These are phyloP conservation scores for Seriola quinqueradiata DNA, from an alignment of 2,113 vertebrate species.

Conservation along the genomic window DNA sequence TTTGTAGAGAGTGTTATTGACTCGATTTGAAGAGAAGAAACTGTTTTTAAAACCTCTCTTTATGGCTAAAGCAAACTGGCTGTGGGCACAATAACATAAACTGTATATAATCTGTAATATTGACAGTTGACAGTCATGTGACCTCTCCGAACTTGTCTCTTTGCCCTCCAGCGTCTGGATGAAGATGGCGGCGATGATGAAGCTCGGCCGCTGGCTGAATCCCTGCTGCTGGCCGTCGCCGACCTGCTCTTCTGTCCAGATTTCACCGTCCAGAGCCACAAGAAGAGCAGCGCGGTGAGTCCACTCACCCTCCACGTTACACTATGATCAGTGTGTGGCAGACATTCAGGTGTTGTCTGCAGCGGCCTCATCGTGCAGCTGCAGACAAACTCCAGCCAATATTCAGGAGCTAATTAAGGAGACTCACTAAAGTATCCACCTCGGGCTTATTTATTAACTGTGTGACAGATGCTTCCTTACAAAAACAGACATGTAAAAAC, in stretches of 20 bases:
- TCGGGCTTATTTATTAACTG: not conserved
- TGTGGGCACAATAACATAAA: too few relatives aligned
- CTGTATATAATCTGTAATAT: too few relatives aligned
- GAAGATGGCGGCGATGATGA: conserved; percentile 81
- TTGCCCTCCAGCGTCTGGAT: conserved; percentile 73
- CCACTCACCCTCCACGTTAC: too few relatives aligned
- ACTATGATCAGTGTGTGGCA: not conserved
- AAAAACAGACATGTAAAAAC: too few relatives aligned
- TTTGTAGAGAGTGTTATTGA: not conserved
- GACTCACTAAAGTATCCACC: not conserved
- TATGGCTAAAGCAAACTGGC: not conserved
- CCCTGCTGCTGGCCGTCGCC: conserved; percentile 91
- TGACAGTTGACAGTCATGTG: too few relatives aligned
- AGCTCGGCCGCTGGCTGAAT: conserved; percentile 92
- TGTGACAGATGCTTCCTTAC: too few relatives aligned
- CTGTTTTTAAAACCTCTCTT: not conserved
- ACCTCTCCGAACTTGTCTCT: not conserved
- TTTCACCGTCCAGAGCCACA: conserved; percentile 93
- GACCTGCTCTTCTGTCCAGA: conserved; percentile 98
- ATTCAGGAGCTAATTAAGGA: not conserved
- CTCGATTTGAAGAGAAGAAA: not conserved
- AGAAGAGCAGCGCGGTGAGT: conserved; percentile 78
- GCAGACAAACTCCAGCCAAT: conserved; percentile 1
- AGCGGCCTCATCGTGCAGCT: not conserved
- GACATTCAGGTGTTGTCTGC: not conserved